phyloP scores from a whole-genome alignment of 2,797 vertebrate species.

The Sebastes wilsoni region DNA sequence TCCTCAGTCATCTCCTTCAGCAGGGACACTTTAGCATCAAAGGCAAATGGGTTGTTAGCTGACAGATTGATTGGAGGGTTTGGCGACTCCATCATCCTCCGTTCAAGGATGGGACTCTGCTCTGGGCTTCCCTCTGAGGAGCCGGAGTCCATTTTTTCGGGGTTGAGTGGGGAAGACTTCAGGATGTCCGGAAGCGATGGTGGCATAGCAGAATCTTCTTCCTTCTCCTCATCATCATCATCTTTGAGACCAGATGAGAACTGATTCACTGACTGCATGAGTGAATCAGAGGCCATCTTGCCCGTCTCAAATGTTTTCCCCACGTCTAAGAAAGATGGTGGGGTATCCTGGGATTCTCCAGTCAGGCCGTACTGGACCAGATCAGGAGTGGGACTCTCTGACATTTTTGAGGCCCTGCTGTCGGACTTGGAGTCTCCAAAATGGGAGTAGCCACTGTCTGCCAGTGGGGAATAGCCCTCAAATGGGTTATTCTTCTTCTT shows the following conservation, averaged over 20 bases:
- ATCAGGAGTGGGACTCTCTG: conserved; percentile 94
- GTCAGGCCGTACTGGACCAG: conserved; percentile 92
- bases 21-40: conserved; percentile 84
- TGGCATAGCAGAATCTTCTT: conserved; percentile 75
- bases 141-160: conserved; percentile 80
- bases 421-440: conserved; percentile 75
- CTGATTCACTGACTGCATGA: conserved; percentile 82
- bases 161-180: conserved; percentile 87
- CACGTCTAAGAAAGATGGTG: conserved; percentile 82
- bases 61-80: conserved; percentile 82
- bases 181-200: conserved; percentile 93
- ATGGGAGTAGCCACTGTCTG: conserved; percentile 72
- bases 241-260: conserved; percentile 83
- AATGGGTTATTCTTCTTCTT: conserved; percentile 82
- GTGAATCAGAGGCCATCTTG: conserved; percentile 79
- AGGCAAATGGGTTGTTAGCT: conserved; percentile 85
- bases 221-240: conserved; percentile 61
- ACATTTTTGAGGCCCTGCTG: conserved; percentile 75
- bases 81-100: conserved; percentile 83
- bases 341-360: conserved; percentile 84
- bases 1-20: conserved; percentile 82
- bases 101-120: conserved; percentile 77
- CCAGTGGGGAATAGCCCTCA: conserved; percentile 77
- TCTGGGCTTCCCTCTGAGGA: conserved; percentile 83
- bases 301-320: conserved; percentile 86